phyloP scores from a whole-genome alignment of 92 coral and sea anemone species.

The Actinostola sp. region DNA sequence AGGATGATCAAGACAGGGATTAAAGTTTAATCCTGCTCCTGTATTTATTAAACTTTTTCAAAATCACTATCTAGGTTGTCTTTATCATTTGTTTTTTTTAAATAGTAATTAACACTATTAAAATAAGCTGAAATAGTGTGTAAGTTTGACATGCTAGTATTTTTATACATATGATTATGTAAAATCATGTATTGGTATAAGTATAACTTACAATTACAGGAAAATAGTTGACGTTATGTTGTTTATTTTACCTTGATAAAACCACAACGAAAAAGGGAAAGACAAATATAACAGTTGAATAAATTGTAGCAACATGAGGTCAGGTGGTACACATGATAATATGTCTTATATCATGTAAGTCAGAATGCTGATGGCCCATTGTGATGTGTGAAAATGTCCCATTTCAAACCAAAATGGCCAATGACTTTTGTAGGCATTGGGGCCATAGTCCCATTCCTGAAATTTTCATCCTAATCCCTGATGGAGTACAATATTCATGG shows the following conservation, averaged over 20 bases:
- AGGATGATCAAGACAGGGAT: neutral
- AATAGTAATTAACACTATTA: no score
- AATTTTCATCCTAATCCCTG: constrained; percentile 1
- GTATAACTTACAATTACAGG: no score
- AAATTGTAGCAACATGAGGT: neutral
- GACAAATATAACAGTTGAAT: neutral
- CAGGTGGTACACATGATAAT: neutral
- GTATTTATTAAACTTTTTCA: no score
- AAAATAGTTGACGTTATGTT: no score
- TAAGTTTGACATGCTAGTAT: no score
- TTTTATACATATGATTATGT: no score
- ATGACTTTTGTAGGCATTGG: no score
- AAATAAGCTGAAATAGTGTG: no score
- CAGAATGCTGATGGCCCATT: constrained; percentile 3
- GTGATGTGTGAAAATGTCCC: neutral
- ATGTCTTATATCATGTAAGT: neutral
- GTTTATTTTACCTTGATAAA: no score
- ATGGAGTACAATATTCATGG: no score
- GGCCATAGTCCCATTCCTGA: constrained; percentile 1
- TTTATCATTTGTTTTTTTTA: neutral
- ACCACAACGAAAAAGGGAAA: no score
- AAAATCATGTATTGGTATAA: no score
- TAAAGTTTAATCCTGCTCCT: neutral
- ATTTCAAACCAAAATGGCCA: neutral
- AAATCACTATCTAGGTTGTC: neutral